Evolutionary conservation across 2,113 vertebrate genomes (phyloP).

Genomic region (Odocoileus virginianus): DNA sequence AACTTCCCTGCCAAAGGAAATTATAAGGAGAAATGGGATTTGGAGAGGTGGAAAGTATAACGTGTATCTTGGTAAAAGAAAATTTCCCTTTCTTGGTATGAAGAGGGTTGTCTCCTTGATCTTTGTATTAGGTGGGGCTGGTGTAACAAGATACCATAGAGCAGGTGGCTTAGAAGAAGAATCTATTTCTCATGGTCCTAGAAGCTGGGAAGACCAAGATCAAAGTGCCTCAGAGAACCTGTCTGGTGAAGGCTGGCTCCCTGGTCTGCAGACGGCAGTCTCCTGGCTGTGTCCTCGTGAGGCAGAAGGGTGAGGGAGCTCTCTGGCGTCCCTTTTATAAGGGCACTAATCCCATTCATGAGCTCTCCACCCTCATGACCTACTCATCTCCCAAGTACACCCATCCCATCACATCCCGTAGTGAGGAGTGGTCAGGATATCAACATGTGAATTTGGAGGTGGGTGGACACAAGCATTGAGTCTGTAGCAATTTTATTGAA

Average conservation of each 20-base stretch:
- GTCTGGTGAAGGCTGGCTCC: not conserved
- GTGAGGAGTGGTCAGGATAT: not conserved
- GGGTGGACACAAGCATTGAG: not conserved
- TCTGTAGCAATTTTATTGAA: not conserved
- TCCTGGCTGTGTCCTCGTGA: not conserved
- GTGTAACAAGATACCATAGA: not conserved
- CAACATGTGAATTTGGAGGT: not conserved
- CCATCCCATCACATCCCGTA: rapidly evolving
- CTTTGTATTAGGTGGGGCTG: not conserved
- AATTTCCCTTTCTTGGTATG: not conserved
- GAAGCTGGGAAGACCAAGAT: not conserved
- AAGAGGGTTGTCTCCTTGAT: not conserved
- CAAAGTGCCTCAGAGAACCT: not conserved
- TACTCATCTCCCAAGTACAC: not conserved
- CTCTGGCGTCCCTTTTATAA: not conserved
- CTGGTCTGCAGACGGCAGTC: not conserved
- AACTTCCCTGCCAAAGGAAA: not conserved
- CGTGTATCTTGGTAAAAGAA: not conserved
- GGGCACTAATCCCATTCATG: not conserved
- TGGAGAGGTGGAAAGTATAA: not conserved
- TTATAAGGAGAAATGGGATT: not conserved
- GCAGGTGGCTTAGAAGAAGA: not conserved
- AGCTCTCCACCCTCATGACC: not conserved
- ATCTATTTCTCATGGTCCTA: not conserved
- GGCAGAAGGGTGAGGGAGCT: not conserved